Evolutionary conservation across 2,113 vertebrate species (phyloP).

Genomic region (Lichenostomus cassidix): DNA sequence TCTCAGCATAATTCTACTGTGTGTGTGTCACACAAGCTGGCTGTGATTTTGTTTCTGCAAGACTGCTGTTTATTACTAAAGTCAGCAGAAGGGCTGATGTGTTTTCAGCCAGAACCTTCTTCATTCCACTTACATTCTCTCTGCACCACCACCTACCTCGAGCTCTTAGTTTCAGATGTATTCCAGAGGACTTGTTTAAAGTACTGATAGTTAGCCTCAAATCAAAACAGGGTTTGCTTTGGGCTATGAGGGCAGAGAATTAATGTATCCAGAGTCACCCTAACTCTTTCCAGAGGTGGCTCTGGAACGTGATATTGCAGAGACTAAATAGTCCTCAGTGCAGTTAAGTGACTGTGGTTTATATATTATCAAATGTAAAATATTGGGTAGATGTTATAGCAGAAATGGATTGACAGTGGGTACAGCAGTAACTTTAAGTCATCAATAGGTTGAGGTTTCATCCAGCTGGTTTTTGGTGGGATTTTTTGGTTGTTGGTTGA

Average conservation of each 20-base stretch:
- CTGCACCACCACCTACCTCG: background rate
- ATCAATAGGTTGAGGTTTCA: fast-evolving
- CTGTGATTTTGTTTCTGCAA: background rate
- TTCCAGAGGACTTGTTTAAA: background rate
- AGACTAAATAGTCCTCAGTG: background rate
- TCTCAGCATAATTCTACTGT: background rate
- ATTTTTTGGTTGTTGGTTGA: background rate
- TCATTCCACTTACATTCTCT: background rate
- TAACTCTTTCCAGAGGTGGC: background rate
- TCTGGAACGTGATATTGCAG: background rate
- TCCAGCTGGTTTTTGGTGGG: background rate
- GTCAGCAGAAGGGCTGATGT: background rate
- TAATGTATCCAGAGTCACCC: background rate
- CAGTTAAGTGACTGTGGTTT: background rate
- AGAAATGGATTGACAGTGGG: background rate
- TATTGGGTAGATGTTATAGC: background rate
- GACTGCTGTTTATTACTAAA: background rate
- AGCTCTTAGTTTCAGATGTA: background rate
- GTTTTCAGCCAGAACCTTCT: background rate
- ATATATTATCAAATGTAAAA: background rate
- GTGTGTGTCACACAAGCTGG: background rate
- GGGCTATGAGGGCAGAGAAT: background rate
- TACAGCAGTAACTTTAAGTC: background rate
- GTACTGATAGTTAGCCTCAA: background rate
- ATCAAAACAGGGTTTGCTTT: background rate